Percentiles rank a stretch among this genome's conserved stretches.
Evolutionary conservation across 2,888 invertebrate genomes (phyloP).

Genomic region (Mythimna albipuncta): DNA sequence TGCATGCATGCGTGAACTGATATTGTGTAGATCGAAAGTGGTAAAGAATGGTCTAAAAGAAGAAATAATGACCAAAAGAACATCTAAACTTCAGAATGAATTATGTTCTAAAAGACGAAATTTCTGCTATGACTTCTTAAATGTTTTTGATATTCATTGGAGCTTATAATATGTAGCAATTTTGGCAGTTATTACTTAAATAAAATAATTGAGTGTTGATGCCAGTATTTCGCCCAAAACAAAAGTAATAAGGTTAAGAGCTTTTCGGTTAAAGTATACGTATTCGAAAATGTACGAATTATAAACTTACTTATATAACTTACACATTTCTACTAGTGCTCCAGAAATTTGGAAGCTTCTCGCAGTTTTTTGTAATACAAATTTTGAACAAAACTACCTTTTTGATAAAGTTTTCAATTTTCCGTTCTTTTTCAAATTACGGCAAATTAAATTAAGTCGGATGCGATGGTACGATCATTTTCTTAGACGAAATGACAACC

Average conservation of each 20-base stretch:
- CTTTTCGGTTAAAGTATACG: slow-evolving; percentile 30
- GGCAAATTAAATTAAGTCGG: too few relatives aligned
- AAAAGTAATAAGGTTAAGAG: slow-evolving; percentile 43
- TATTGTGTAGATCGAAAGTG: slow-evolving; percentile 8
- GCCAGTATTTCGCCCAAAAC: slow-evolving; percentile 16
- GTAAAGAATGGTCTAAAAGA: background rate
- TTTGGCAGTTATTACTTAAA: slow-evolving; percentile 9
- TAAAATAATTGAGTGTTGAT: slow-evolving; percentile 31
- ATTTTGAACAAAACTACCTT: background rate
- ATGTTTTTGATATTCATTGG: background rate
- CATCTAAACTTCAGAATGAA: background rate
- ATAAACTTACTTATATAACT: too few relatives aligned
- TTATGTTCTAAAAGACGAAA: background rate
- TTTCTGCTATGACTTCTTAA: background rate
- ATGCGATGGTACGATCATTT: too few relatives aligned
- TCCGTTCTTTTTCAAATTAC: too few relatives aligned
- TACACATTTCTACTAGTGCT: slow-evolving; percentile 26
- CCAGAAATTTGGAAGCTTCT: slow-evolving; percentile 21
- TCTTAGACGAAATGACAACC: too few relatives aligned
- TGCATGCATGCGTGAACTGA: slow-evolving; percentile 47
- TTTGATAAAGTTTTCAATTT: background rate
- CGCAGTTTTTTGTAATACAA: slow-evolving; percentile 16
- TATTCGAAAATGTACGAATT: slow-evolving; percentile 29
- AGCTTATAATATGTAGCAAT: background rate
- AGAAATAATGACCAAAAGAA: background rate